Evolutionary conservation across 2,113 vertebrate genomes (phyloP), one percentile per base, ranked within the genome.

Genomic region (Ammodytes dubius): DNA sequence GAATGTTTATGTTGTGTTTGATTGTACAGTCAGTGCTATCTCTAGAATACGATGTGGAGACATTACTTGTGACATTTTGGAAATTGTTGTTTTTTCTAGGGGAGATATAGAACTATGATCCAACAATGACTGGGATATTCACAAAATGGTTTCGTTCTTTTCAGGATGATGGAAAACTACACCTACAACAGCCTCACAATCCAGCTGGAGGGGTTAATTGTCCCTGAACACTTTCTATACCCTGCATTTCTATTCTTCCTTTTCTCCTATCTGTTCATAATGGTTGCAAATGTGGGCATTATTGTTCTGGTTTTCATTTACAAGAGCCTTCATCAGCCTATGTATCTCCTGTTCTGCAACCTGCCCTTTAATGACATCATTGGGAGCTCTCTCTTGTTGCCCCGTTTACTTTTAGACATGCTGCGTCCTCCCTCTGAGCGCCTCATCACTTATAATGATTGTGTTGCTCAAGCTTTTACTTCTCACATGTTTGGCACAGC

Each of bases 321-420:
- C 17, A 84, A 52, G 2, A 88, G 3, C 72, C 83, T 94, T 2
- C 91, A 90, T 50, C 77, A 91, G 57, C 93, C 93, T 5, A 93
- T 94, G 90, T 92, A 93, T 40, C 76, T 94, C 0, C 80, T 93
- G 0, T 91, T 90, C 17, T 93, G 89, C 47, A 93, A 90, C 69
- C 67, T 93, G 63, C 76, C 82, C 0, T 0, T 74, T 81, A 1
- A 0, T 13, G 89, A 94, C 19, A 66, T 92, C 0, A 1, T 94
- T 3, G 92, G 92, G 0, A 89, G 83, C 19, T 85, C 91, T 0
- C 72, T 68, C 46, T 19, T 88, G 54, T 7, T 94, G 0, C 94
- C 93, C 0, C 80, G 83, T 2, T 0, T 94, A 0, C 45, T 94
- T 4, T 1, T 1, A 1, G 86, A 94, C 1, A 43, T 91, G 0